These are phyloP conservation scores for Corythoichthys haematopterus DNA, from an alignment of 2,113 vertebrate genomes.

Conservation along the genomic window DNA sequence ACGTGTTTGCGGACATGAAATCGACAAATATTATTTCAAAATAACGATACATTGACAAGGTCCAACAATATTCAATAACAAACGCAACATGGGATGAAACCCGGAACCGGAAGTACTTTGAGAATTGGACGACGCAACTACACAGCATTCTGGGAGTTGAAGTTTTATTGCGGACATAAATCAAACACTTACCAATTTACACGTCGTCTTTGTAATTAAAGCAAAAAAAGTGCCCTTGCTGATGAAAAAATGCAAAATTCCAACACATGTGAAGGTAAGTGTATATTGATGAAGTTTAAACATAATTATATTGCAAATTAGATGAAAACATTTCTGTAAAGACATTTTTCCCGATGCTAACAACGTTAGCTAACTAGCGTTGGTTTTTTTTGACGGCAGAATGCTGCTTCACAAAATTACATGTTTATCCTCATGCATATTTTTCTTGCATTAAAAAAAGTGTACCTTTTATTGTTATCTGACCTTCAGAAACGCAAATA, in stretches of 20 bases:
- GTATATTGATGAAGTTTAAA: background rate
- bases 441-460: background rate
- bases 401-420: background rate
- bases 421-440: background rate
- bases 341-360: background rate
- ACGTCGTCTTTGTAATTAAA: background rate
- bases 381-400: background rate
- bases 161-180: conserved; percentile 12
- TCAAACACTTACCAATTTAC: background rate
- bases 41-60: background rate
- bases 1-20: background rate
- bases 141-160: conserved; percentile 37
- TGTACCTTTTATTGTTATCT: background rate
- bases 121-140: background rate
- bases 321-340: background rate
- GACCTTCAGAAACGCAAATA: background rate
- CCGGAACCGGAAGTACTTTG: conserved; percentile 34
- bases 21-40: background rate
- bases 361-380: too few species aligned
- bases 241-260: conserved; percentile 23
- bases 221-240: too few species aligned
- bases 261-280: background rate
- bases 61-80: background rate
- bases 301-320: background rate
- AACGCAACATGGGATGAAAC: background rate